Evolutionary conservation across 1,140 invertebrate genomes (phyloP).

Genomic region (Choristoneura fumiferana): DNA sequence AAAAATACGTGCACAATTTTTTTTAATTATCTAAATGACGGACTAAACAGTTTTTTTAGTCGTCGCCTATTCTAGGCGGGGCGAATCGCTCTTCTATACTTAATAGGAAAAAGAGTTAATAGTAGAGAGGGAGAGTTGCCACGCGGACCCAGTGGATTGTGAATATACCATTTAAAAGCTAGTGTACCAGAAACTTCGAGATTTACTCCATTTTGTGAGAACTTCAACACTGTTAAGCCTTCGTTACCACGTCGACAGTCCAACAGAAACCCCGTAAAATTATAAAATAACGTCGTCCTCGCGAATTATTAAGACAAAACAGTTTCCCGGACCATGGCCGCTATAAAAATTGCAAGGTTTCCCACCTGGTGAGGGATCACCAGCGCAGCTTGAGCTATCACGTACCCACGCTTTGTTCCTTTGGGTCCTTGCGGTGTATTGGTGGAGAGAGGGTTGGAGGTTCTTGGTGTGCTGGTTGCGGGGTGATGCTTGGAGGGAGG

Average conservation of each 20-base stretch:
- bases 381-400: slow-evolving; percentile 12
- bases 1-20: too few relatives aligned
- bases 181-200: too few relatives aligned
- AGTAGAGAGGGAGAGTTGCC: too few relatives aligned
- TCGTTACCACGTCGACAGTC: not conserved
- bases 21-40: too few relatives aligned
- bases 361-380: slow-evolving; percentile 18
- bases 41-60: too few relatives aligned
- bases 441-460: slow-evolving; percentile 22
- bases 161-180: too few relatives aligned
- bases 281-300: not conserved
- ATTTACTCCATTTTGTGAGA: too few relatives aligned
- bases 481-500: not conserved
- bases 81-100: too few relatives aligned
- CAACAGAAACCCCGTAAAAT: slow-evolving; percentile 5
- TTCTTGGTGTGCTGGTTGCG: slow-evolving; percentile 29
- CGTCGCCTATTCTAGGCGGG: too few relatives aligned
- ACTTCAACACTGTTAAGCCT: too few relatives aligned
- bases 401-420: slow-evolving; percentile 1
- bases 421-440: not conserved
- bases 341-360: slow-evolving; percentile 28
- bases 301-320: slow-evolving; percentile 29
- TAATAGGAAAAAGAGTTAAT: too few relatives aligned
- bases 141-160: too few relatives aligned
- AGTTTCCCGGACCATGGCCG: slow-evolving; percentile 16